These are phyloP conservation scores for Muntiacus muntjak DNA, from an alignment of 2,113 vertebrate species.

Conservation along the genomic window DNA sequence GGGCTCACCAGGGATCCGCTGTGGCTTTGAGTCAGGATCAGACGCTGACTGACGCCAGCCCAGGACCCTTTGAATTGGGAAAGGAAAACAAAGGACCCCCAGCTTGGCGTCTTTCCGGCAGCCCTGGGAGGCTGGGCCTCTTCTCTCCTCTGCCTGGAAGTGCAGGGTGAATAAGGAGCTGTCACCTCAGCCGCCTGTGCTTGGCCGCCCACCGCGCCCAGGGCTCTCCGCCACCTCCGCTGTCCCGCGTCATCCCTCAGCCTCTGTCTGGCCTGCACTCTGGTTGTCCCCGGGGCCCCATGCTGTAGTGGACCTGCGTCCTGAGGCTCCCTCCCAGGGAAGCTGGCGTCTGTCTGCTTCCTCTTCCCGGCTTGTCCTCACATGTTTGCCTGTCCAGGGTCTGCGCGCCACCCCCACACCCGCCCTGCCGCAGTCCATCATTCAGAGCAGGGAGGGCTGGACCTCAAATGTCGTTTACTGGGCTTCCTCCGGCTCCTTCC, in stretches of 20 bases:
- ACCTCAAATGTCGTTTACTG: accelerated
- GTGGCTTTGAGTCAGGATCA: constrained; percentile 53
- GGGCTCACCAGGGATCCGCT: neutral
- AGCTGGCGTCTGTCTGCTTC: neutral
- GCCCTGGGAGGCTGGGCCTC: neutral
- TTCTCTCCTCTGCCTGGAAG: neutral
- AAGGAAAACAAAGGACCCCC: constrained; percentile 43
- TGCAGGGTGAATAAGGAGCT: neutral
- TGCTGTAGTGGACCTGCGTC: neutral
- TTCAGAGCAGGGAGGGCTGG: neutral
- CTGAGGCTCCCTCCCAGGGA: neutral
- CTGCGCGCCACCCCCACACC: accelerated
- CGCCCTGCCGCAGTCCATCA: neutral
- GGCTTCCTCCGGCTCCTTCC: neutral
- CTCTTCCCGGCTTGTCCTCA: neutral
- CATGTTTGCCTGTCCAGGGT: neutral
- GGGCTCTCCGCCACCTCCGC: neutral
- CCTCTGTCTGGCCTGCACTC: accelerated
- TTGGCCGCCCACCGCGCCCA: neutral
- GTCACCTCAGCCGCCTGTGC: neutral
- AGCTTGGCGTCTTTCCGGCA: neutral
- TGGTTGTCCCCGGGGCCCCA: neutral
- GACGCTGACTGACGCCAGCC: neutral
- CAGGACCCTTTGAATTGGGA: neutral
- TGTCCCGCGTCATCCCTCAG: accelerated